These are phyloP conservation scores for Microtus obscurus DNA, from an alignment of 2,797 vertebrate genomes.

Conservation along the genomic window DNA sequence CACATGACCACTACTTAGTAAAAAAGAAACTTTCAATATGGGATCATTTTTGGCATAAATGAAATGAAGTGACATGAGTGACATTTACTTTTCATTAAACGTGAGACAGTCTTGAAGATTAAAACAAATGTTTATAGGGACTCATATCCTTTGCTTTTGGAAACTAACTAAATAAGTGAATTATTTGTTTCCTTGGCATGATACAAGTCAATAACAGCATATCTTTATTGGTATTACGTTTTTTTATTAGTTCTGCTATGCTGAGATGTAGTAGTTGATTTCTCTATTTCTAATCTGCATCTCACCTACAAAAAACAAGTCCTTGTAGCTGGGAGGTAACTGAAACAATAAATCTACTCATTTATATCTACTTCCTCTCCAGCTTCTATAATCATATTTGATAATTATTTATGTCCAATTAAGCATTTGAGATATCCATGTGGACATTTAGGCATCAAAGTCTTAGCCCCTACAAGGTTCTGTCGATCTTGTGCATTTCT, in stretches of 20 bases:
- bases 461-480: neutral
- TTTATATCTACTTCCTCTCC: neutral
- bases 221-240: neutral
- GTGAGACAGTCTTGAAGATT: neutral
- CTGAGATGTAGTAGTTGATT: neutral
- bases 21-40: neutral
- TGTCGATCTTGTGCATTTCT: neutral
- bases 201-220: neutral
- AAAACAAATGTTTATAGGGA: neutral
- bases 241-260: neutral
- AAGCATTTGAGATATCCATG: neutral
- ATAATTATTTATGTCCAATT: neutral
- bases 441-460: neutral
- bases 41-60: neutral
- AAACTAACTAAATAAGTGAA: neutral
- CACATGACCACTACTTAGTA: neutral
- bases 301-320: neutral
- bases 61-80: neutral
- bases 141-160: neutral
- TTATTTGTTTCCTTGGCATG: slow-evolving; percentile 18
- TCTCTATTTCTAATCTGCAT: neutral
- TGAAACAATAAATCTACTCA: neutral
- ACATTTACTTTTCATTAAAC: neutral
- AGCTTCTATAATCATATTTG: too few species aligned
- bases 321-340: neutral